Percentiles rank a stretch among this genome's conserved stretches.
Evolutionary conservation across 64 coral and sea anemone species (phyloP).

Genomic region (Exaiptasia diaphana): DNA sequence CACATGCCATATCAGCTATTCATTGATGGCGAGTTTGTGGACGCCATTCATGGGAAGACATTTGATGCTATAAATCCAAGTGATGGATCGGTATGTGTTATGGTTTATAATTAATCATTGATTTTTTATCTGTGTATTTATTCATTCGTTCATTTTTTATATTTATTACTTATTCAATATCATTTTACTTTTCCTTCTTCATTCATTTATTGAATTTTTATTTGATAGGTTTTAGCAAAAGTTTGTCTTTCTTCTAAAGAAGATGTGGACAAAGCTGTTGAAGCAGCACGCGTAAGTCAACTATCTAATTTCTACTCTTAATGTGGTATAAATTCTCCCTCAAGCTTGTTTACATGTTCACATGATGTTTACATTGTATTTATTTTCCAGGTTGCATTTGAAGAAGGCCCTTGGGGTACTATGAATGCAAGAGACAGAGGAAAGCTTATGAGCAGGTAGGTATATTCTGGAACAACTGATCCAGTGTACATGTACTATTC

Average conservation of each 20-base stretch:
- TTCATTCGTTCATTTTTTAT: no score
- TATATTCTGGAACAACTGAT: no score
- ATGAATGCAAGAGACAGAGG: conserved; percentile 97
- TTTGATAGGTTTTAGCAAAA: conserved; percentile 72
- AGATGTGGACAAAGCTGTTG: conserved; percentile 89
- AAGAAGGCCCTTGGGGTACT: conserved; percentile 87
- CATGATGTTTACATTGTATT: neutral
- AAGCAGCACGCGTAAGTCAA: conserved; percentile 73
- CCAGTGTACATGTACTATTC: no score
- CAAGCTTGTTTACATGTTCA: no score
- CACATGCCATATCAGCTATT: conserved; percentile 90
- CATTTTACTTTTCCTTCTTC: neutral
- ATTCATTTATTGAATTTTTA: no score
- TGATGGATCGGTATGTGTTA: conserved; percentile 70
- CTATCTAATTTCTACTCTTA: neutral
- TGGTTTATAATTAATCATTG: neutral
- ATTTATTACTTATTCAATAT: no score
- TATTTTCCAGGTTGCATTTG: conserved; percentile 68
- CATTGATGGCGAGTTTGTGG: conserved; percentile 97
- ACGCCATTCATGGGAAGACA: conserved; percentile 74
- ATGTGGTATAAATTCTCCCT: no score
- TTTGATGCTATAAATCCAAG: conserved; percentile 90
- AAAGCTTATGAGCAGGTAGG: conserved; percentile 85
- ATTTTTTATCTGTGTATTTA: no score
- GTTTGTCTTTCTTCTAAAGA: conserved; percentile 67